Percentiles rank a stretch among this genome's conserved stretches.
phyloP scores from a whole-genome alignment of 1,140 invertebrate species.

The Reticulitermes speratus region DNA sequence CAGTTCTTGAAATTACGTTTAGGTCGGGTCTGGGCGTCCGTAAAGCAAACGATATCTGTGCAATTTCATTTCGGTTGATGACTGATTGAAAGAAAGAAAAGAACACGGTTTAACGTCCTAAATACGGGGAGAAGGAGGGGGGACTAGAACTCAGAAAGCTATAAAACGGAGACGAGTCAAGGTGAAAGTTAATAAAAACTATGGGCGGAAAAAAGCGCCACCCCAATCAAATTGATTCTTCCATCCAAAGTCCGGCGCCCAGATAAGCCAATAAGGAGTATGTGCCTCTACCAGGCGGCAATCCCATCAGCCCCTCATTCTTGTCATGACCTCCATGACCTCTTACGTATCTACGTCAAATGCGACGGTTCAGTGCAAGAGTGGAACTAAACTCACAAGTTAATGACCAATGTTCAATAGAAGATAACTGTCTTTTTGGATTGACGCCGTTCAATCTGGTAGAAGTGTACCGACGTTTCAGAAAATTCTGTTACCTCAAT shows the following conservation, averaged over 20 bases:
- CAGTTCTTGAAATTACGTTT: not conserved
- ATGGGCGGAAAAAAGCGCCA: not conserved
- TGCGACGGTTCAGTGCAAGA: not conserved
- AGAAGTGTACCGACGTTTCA: too few relatives aligned
- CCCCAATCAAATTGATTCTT: not conserved
- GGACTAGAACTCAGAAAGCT: not conserved
- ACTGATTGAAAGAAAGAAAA: not conserved
- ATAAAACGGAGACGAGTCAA: not conserved
- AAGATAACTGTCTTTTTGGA: too few relatives aligned
- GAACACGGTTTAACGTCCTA: not conserved
- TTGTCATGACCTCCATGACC: not conserved
- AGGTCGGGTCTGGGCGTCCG: too few relatives aligned
- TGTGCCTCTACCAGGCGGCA: not conserved
- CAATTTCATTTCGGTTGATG: not conserved
- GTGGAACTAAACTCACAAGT: not conserved
- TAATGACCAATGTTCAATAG: too few relatives aligned
- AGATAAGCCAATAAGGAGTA: not conserved
- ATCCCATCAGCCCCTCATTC: slow-evolving; percentile 10
- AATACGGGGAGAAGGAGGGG: not conserved
- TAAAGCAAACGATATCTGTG: not conserved
- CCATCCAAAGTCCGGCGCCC: not conserved
- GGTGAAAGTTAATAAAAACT: not conserved
- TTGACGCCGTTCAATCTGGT: too few relatives aligned
- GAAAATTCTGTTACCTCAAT: too few relatives aligned
- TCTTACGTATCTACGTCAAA: not conserved